These are phyloP conservation scores for Falco punctatus DNA, from an alignment of 2,113 vertebrate species.

Conservation along the genomic window DNA sequence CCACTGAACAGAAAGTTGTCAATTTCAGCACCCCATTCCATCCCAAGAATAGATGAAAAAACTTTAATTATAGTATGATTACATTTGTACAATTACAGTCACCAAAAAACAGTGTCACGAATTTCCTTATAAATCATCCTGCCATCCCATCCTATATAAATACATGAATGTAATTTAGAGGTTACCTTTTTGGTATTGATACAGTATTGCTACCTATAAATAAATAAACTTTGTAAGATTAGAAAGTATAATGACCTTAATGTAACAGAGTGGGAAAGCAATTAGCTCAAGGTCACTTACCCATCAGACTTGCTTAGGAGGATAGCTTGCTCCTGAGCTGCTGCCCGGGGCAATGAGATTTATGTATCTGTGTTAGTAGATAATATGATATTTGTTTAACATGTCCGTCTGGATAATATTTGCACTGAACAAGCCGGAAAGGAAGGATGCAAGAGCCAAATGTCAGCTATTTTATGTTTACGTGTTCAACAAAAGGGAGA, in stretches of 20 bases:
- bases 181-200: not conserved
- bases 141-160: not conserved
- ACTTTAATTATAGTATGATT: not conserved
- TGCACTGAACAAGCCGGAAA: not conserved
- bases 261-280: not conserved
- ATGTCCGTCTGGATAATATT: not conserved
- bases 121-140: not conserved
- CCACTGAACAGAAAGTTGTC: not conserved
- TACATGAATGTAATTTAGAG: not conserved
- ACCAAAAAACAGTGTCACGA: not conserved
- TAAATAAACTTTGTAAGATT: not conserved
- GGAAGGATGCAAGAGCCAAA: not conserved
- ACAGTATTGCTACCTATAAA: not conserved
- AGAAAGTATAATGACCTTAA: not conserved
- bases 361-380: conserved; percentile 8
- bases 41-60: not conserved
- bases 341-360: not conserved
- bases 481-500: not conserved
- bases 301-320: not conserved
- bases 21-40: not conserved
- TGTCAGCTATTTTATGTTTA: not conserved
- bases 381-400: conserved; percentile 17
- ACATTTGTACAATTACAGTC: not conserved
- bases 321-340: not conserved
- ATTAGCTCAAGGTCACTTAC: not conserved